A percentile compares a stretch with the other conserved stretches of the same genome.
These are phyloP conservation scores for Stylophora pistillata DNA, from an alignment of 64 coral and sea anemone species.

Conservation along the genomic window DNA sequence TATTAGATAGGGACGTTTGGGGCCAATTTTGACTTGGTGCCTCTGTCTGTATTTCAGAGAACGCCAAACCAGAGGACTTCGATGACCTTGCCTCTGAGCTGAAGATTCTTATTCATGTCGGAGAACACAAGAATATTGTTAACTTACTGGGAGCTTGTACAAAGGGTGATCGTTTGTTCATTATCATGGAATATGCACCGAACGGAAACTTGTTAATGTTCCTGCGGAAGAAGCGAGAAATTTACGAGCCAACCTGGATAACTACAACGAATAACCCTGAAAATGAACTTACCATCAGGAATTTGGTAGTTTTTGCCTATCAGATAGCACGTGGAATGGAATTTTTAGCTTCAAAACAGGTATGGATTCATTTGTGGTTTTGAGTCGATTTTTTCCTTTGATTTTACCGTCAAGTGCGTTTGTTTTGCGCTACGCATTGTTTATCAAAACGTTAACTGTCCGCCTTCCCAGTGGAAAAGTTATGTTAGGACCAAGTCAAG, in stretches of 20 bases:
- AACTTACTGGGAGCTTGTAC: conserved; percentile 76
- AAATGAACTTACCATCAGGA: conserved; percentile 56
- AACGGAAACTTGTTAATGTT: conserved; percentile 58
- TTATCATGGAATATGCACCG: conserved; percentile 84
- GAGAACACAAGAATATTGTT: conserved; percentile 68
- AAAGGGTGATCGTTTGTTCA: conserved; percentile 53
- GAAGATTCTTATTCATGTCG: conserved; percentile 78
- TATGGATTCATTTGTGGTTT: not conserved
- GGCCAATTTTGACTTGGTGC: not conserved
- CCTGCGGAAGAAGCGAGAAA: conserved; percentile 41
- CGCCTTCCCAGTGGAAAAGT: too few species aligned
- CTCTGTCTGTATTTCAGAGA: conserved; percentile 14
- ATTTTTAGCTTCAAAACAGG: conserved; percentile 87
- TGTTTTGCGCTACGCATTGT: too few species aligned
- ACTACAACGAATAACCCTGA: conserved; percentile 61
- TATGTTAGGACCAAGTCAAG: too few species aligned
- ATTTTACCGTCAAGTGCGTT: too few species aligned
- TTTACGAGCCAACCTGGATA: conserved; percentile 76
- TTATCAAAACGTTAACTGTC: too few species aligned
- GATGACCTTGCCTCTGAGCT: conserved; percentile 82
- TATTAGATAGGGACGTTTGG: not conserved
- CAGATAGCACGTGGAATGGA: conserved; percentile 90
- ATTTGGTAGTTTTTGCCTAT: conserved; percentile 63
- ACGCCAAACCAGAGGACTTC: conserved; percentile 57
- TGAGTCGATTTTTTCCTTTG: too few species aligned